Evolutionary conservation across 2,888 invertebrate genomes (phyloP).

Genomic region (Drosophila eohydei): DNA sequence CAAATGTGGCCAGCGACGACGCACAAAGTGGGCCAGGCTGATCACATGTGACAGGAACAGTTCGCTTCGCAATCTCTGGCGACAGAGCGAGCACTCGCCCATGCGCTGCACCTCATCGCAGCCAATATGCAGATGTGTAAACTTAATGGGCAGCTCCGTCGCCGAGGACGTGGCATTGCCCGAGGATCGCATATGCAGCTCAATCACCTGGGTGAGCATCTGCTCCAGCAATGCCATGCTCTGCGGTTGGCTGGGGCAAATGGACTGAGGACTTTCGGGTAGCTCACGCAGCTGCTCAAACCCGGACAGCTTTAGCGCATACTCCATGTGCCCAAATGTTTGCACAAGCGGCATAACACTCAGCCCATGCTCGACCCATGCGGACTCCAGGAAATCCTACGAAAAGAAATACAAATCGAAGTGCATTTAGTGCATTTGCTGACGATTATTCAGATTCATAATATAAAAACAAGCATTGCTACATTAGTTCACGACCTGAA

Average conservation of each 20-base stretch:
- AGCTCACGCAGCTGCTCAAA: conserved; percentile 89
- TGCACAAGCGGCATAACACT: conserved; percentile 91
- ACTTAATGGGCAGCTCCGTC: conserved; percentile 65
- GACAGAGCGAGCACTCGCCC: conserved; percentile 88
- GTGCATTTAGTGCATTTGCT: no score
- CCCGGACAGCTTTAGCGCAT: conserved; percentile 88
- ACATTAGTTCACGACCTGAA: no score
- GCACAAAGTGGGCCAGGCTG: conserved; percentile 87
- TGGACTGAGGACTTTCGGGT: conserved; percentile 88
- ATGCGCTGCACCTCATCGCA: conserved; percentile 91
- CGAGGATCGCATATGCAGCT: conserved; percentile 79
- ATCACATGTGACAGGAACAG: conserved; percentile 88
- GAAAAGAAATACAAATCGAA: neutral
- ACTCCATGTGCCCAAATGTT: conserved; percentile 92
- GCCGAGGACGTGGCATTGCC: conserved; percentile 46
- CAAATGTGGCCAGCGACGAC: conserved; percentile 86
- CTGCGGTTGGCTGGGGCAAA: conserved; percentile 89
- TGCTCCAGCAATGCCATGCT: conserved; percentile 88
- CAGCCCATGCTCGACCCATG: conserved; percentile 86
- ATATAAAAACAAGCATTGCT: no score
- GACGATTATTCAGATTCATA: no score
- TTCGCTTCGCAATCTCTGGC: conserved; percentile 85
- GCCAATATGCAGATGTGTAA: conserved; percentile 89
- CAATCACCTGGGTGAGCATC: conserved; percentile 89
- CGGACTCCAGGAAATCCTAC: conserved; percentile 87